These are phyloP conservation scores for Coilia nasus DNA, from an alignment of 2,797 vertebrate species.

Conservation along the genomic window DNA sequence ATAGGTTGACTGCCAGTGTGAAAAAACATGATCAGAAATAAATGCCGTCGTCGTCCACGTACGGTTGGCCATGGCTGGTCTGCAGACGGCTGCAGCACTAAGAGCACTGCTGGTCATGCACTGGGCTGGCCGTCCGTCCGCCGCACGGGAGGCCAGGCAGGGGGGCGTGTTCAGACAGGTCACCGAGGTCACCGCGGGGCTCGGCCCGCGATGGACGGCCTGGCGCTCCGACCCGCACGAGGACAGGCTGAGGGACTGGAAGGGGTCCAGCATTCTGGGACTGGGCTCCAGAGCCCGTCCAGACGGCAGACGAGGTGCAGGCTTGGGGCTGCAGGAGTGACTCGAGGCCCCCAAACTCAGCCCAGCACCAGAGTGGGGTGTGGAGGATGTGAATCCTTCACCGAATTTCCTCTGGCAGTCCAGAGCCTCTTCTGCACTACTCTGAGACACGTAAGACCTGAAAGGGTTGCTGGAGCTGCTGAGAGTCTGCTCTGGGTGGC, in stretches of 20 bases:
- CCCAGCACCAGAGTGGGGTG: background rate
- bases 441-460: slow-evolving; percentile 16
- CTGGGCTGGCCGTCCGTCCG: slow-evolving; percentile 54
- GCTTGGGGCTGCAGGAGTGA: background rate
- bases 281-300: background rate
- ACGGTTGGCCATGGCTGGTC: background rate
- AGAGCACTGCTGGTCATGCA: slow-evolving; percentile 45
- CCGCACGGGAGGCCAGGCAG: slow-evolving; percentile 51
- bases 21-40: background rate
- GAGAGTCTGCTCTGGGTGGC: slow-evolving; percentile 63
- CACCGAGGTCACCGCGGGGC: slow-evolving; percentile 59
- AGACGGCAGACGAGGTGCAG: background rate
- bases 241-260: background rate
- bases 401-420: slow-evolving; percentile 49
- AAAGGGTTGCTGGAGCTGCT: slow-evolving; percentile 57
- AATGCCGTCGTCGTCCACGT: background rate
- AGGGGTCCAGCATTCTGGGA: slow-evolving; percentile 2
- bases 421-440: slow-evolving; percentile 54
- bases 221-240: background rate
- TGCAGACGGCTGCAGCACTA: slow-evolving; percentile 57
- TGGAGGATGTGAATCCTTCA: background rate
- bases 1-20: no score
- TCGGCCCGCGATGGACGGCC: slow-evolving; percentile 14
- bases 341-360: background rate
- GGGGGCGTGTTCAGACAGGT: slow-evolving; percentile 63